Conservation (phyloP, 2,113 vertebrate species). For the Ardeotis arabs region DNA sequence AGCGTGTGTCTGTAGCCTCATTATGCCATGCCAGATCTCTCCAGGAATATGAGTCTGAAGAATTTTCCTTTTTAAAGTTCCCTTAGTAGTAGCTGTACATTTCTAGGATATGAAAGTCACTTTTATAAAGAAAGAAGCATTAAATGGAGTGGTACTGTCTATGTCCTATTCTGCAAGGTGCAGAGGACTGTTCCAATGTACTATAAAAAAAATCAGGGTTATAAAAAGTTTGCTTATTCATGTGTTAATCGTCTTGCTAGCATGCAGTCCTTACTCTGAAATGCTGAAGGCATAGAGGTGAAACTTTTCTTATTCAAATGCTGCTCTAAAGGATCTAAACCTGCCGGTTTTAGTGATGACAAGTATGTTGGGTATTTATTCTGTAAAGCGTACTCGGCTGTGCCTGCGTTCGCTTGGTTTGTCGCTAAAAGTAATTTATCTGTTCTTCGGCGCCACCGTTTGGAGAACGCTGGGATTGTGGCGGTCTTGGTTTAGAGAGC, state of each 20-base stretch:
- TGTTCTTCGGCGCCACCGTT: conserved; percentile 39
- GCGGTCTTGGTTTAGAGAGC: not conserved
- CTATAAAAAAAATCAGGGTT: not conserved
- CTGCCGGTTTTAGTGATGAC: not conserved
- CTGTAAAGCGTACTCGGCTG: not conserved
- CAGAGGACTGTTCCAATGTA: not conserved
- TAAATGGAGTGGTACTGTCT: not conserved
- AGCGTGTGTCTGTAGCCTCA: not conserved
- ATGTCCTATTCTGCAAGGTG: not conserved
- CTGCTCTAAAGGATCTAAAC: not conserved
- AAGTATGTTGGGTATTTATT: not conserved
- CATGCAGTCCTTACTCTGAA: not conserved
- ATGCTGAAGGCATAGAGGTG: not conserved
- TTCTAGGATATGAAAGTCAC: not conserved
- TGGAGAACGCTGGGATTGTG: not conserved
- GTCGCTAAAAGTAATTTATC: not conserved
- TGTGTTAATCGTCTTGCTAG: not conserved
- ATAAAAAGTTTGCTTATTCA: not conserved
- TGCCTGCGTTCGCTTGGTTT: not conserved
- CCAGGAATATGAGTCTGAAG: not conserved
- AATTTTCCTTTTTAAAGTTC: not conserved
- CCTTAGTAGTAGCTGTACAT: not conserved
- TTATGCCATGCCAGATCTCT: not conserved
- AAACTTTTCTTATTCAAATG: not conserved
- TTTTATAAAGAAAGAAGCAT: not conserved